Conservation (phyloP, 2,113 vertebrate genomes). For the Centropus unirufus region DNA sequence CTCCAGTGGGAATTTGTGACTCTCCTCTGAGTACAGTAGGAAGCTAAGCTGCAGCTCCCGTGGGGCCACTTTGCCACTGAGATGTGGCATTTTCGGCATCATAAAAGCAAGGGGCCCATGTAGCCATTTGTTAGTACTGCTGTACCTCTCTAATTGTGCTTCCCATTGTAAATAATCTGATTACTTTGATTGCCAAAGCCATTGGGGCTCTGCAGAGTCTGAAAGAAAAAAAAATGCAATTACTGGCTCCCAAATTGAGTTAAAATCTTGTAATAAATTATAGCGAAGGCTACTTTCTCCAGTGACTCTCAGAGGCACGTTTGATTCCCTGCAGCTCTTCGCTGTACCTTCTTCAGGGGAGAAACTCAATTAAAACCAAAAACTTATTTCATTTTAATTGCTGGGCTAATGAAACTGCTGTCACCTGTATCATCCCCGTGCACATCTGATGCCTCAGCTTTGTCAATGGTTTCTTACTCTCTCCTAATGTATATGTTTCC, state of each 20-base stretch:
- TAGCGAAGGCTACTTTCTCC: neutral
- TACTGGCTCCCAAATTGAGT: slow-evolving; percentile 18
- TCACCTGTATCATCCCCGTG: neutral
- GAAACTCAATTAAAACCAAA: slow-evolving; percentile 41
- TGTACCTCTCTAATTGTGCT: neutral
- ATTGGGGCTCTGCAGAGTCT: slow-evolving; percentile 9
- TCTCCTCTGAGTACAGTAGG: rapidly evolving
- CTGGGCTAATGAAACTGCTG: neutral
- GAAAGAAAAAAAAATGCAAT: slow-evolving; percentile 26
- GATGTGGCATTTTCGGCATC: neutral
- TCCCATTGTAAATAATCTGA: neutral
- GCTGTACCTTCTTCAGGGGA: neutral
- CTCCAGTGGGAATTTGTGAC: rapidly evolving
- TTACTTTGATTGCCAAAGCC: slow-evolving; percentile 46
- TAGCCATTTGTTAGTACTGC: rapidly evolving
- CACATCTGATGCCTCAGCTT: rapidly evolving
- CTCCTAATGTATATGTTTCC: neutral
- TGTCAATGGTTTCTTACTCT: neutral
- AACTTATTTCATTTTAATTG: slow-evolving; percentile 23
- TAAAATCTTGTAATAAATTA: slow-evolving; percentile 39
- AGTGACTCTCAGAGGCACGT: neutral
- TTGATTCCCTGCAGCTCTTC: neutral
- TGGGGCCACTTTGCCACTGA: rapidly evolving
- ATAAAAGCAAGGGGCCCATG: neutral
- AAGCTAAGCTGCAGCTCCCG: neutral